phyloP scores from a whole-genome alignment of 2,888 invertebrate species.

The Pristionchus maxplancki region DNA sequence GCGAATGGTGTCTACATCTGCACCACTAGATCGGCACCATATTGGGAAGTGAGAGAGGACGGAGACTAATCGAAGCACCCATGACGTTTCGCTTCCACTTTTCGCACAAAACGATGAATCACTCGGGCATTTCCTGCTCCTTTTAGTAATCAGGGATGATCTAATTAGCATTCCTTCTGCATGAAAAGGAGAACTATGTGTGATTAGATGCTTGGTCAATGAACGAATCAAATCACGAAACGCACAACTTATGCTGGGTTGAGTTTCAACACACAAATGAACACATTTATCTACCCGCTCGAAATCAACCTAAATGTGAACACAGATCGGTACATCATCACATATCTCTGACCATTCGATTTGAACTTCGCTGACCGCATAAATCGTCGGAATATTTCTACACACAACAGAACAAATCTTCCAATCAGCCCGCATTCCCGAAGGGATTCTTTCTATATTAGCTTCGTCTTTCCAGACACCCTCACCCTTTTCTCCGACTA shows the following conservation, averaged over 20 bases:
- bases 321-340: not conserved
- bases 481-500: too few relatives aligned
- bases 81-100: not conserved
- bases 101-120: not conserved
- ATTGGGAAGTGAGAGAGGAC: not conserved
- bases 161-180: not conserved
- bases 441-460: too few relatives aligned
- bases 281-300: not conserved
- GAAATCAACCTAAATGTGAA: not conserved
- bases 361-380: too few relatives aligned
- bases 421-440: not conserved
- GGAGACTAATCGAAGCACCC: not conserved
- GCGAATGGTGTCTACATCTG: not conserved
- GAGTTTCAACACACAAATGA: not conserved
- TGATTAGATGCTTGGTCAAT: not conserved
- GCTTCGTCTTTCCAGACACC: too few relatives aligned
- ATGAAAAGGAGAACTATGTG: not conserved
- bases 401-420: not conserved
- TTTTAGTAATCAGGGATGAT: not conserved
- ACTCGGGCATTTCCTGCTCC: not conserved
- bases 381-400: not conserved
- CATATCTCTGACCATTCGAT: too few relatives aligned
- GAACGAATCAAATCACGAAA: not conserved
- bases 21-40: conserved; percentile 24
- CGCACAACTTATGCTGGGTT: not conserved